Base-by-base conservation (phyloP, 2,888 invertebrate genomes). In the Mantis religiosa region DNA sequence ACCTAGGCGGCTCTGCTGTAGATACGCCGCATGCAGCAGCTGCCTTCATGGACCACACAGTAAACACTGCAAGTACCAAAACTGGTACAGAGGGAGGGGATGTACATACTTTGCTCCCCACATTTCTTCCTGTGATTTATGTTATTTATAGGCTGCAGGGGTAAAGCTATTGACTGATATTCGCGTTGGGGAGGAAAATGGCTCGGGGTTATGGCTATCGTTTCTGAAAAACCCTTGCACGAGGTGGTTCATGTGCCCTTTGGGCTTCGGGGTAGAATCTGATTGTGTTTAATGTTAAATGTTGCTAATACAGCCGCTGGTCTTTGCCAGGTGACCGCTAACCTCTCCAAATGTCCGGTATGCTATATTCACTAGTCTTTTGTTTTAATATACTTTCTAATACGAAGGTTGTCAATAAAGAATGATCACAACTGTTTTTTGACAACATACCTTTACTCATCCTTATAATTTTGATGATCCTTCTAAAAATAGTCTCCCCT, bases 61-160 rank as follows among this genome's bases (percentile, higher is more conserved):
- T 71, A 71, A 71, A 71, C 54, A 71, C 54, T 71, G 54, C 54
- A 71, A 20, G 54, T 71, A 71, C 54, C 20, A 71, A 71, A 71
- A 71, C 54, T 71, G 54, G 20, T 71, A 71, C 82, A 34, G 82
- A 82, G 82, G 7, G 54, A 81, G 82, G 2, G 54, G 86, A 28
- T 86, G 34, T 20, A 81, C 25, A 25, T 81, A 86, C 81, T 81
- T 41, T 81, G 28, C 86, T 30, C 86, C 30, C 71, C 81, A 15
- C 81, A 54, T 28, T 71, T 71, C 81, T 20, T 81, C 71, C 81
- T 82, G 82, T 87, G 87, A 87, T 87, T 87, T 87, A 82, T 87
- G 82, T 82, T 87, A 87, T 82, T 87, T 82, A 87, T 82, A 82
- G 85, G 85, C 14, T 54, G 28, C 30, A 25, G 84, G 84, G 84